Evolutionary conservation across 2,888 invertebrate genomes (phyloP).

Genomic region (Idaea aversata): DNA sequence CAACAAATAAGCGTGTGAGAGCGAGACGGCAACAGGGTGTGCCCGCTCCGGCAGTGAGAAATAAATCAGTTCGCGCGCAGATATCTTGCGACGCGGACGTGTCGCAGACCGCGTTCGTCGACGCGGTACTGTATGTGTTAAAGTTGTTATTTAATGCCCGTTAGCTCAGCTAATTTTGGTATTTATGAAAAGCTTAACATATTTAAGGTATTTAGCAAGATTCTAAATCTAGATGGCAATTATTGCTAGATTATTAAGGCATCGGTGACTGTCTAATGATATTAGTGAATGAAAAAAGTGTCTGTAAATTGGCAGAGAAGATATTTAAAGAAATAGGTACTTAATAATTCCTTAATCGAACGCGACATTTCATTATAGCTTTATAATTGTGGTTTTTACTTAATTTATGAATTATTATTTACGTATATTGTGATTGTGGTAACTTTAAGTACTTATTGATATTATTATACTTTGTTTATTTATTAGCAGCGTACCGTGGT

Average conservation of each 20-base stretch:
- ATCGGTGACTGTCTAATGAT: constrained; percentile 23
- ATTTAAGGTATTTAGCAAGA: background rate
- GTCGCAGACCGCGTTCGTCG: constrained; percentile 19
- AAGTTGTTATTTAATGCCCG: constrained; percentile 26
- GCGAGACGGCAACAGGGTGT: constrained; percentile 42
- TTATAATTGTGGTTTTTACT: constrained; percentile 10
- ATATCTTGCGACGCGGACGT: constrained; percentile 36
- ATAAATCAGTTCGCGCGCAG: constrained; percentile 29
- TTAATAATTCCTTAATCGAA: background rate
- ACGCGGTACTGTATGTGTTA: constrained; percentile 13
- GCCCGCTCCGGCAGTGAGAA: constrained; percentile 45
- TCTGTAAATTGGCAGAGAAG: background rate
- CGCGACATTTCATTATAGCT: background rate
- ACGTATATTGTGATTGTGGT: constrained; percentile 8
- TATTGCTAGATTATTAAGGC: constrained; percentile 7
- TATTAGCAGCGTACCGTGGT: background rate
- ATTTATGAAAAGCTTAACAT: constrained; percentile 1
- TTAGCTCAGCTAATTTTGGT: constrained; percentile 29
- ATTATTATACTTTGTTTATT: background rate
- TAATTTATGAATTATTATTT: background rate
- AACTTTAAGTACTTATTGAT: constrained; percentile 3
- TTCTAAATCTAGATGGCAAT: background rate
- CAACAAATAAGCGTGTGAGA: constrained; percentile 31
- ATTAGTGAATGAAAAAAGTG: constrained; percentile 2
- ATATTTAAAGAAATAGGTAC: background rate